phyloP scores from a whole-genome alignment of 2,797 vertebrate genomes.

The Apogon talboti region DNA sequence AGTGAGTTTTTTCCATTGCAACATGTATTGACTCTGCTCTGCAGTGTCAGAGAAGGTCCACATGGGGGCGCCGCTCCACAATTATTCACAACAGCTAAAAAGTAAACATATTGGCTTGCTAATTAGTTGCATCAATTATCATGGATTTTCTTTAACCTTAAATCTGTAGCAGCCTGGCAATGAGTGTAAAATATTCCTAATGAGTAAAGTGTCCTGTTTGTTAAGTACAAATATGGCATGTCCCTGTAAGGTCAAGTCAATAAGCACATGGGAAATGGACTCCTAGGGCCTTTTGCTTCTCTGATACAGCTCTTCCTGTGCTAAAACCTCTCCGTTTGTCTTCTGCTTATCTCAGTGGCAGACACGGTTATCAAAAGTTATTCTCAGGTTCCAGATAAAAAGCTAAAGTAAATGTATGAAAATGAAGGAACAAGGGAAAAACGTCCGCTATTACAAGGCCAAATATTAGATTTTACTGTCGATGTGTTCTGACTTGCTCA shows the following conservation, averaged over 20 bases:
- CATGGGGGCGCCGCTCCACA: slow-evolving; percentile 37
- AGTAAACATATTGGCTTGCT: background rate
- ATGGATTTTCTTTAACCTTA: slow-evolving; percentile 10
- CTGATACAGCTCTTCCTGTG: background rate
- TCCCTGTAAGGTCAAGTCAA: background rate
- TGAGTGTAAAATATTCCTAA: background rate
- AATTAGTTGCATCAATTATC: slow-evolving; percentile 17
- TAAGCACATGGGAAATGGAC: background rate
- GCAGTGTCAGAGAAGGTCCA: slow-evolving; percentile 29
- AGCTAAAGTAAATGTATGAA: background rate
- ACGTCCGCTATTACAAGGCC: no score
- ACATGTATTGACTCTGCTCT: background rate
- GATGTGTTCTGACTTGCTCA: no score
- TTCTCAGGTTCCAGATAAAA: background rate
- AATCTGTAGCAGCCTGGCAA: slow-evolving; percentile 12
- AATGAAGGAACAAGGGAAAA: background rate
- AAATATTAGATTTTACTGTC: no score
- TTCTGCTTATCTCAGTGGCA: background rate
- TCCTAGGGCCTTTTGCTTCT: background rate
- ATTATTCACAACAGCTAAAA: slow-evolving; percentile 14
- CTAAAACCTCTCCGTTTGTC: background rate
- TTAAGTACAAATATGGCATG: slow-evolving; percentile 6
- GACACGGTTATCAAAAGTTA: background rate
- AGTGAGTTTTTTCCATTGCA: no score
- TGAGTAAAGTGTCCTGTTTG: slow-evolving; percentile 2